A percentile compares a stretch with the other conserved stretches of the same genome.
Conservation (phyloP, 1,140 invertebrate species). For the Cecropterus lyciades region DNA sequence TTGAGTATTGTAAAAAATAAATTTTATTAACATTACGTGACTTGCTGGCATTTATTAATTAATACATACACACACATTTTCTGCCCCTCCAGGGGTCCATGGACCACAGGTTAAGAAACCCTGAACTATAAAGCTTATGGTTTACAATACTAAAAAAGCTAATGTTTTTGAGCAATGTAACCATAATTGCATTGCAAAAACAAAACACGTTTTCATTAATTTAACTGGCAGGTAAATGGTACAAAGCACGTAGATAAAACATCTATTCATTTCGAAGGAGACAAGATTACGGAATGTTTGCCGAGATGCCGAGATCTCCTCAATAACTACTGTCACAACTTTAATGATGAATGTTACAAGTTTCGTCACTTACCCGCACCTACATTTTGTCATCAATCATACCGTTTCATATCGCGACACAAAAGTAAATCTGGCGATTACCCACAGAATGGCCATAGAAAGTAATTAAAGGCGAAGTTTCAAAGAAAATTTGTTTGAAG, state of each 20-base stretch:
- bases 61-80: too few species aligned
- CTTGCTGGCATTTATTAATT: too few species aligned
- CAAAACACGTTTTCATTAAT: background rate
- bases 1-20: too few species aligned
- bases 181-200: slow-evolving; percentile 4
- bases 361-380: slow-evolving; percentile 20
- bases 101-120: too few species aligned
- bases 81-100: too few species aligned
- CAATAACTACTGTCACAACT: slow-evolving; percentile 32
- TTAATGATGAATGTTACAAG: slow-evolving; percentile 30
- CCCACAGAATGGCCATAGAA: slow-evolving; percentile 1
- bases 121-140: background rate
- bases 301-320: slow-evolving; percentile 23
- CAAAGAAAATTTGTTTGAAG: slow-evolving; percentile 3
- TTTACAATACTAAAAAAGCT: too few species aligned
- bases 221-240: background rate
- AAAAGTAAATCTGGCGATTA: slow-evolving; percentile 13
- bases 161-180: too few species aligned
- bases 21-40: too few species aligned
- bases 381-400: slow-evolving; percentile 29
- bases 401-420: slow-evolving; percentile 8
- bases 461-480: slow-evolving; percentile 12
- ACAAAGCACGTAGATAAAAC: slow-evolving; percentile 1
- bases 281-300: slow-evolving; percentile 28
- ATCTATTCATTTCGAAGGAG: slow-evolving; percentile 10